A percentile compares a stretch with the other conserved stretches of the same genome.
phyloP scores from a whole-genome alignment of 2,888 invertebrate genomes.

The Lasioglossum zephyrum region DNA sequence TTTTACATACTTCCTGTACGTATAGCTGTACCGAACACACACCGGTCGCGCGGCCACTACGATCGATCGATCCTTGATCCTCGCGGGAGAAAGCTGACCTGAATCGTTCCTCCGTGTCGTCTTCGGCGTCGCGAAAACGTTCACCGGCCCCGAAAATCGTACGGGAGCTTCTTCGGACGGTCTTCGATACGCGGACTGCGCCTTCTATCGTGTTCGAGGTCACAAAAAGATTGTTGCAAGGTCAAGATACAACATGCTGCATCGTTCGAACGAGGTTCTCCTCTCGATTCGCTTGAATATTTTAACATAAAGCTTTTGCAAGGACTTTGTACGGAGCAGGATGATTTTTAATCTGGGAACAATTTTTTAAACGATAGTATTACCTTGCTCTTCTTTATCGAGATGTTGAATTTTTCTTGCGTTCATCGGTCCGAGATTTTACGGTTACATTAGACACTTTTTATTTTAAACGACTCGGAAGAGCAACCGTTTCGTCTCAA shows the following conservation, averaged over 20 bases:
- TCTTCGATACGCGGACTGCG: background rate
- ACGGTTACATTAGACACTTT: no score
- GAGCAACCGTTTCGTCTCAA: background rate
- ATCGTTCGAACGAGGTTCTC: no score
- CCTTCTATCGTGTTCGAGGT: no score
- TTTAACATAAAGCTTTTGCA: no score
- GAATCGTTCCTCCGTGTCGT: slow-evolving; percentile 4
- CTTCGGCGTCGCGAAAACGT: background rate
- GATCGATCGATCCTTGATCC: slow-evolving; percentile 4
- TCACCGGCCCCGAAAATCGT: background rate
- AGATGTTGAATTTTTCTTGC: no score
- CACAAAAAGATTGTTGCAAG: background rate
- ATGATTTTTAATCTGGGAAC: background rate
- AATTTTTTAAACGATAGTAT: no score
- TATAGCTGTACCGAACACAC: slow-evolving; percentile 6
- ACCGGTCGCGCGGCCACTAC: background rate
- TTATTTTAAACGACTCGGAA: no score
- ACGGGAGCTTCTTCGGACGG: background rate
- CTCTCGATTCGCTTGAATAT: no score
- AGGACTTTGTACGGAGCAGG: background rate
- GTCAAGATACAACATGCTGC: background rate
- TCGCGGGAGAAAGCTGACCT: slow-evolving; percentile 38
- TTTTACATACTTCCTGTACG: slow-evolving; percentile 54
- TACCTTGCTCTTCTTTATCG: background rate
- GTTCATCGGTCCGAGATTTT: no score